Percentiles rank a stretch among this genome's conserved stretches.
These are phyloP conservation scores for Stictonetta naevosa DNA, from an alignment of 2,113 vertebrate genomes.

Conservation along the genomic window DNA sequence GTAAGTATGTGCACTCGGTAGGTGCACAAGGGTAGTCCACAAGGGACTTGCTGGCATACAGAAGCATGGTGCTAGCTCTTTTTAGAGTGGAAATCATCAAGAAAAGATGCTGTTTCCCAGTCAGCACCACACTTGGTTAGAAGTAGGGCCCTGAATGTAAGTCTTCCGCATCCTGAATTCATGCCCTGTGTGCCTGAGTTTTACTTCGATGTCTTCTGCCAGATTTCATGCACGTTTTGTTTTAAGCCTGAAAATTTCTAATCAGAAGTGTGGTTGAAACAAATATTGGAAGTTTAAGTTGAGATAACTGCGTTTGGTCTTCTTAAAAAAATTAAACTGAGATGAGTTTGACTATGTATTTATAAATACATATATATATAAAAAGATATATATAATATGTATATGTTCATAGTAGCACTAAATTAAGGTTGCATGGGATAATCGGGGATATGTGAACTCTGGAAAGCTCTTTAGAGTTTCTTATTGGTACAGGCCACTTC, in stretches of 20 bases:
- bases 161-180: rapidly evolving
- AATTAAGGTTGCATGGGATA: background rate
- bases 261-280: rapidly evolving
- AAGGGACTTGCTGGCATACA: background rate
- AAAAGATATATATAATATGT: background rate
- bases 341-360: background rate
- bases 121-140: background rate
- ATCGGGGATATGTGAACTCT: background rate
- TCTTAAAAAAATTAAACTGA: background rate
- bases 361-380: background rate
- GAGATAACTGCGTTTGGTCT: background rate
- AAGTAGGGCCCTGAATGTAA: rapidly evolving
- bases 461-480: background rate
- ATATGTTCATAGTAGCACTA: background rate
- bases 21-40: rapidly evolving
- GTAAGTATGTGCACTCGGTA: rapidly evolving
- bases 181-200: rapidly evolving
- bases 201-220: background rate
- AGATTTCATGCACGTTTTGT: background rate
- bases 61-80: rapidly evolving
- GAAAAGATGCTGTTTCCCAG: rapidly evolving
- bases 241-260: background rate
- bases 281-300: rapidly evolving
- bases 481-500: background rate
- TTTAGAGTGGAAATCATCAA: background rate